phyloP scores from a whole-genome alignment of 2,113 vertebrate species.

The Mesoclemmys tuberculata region DNA sequence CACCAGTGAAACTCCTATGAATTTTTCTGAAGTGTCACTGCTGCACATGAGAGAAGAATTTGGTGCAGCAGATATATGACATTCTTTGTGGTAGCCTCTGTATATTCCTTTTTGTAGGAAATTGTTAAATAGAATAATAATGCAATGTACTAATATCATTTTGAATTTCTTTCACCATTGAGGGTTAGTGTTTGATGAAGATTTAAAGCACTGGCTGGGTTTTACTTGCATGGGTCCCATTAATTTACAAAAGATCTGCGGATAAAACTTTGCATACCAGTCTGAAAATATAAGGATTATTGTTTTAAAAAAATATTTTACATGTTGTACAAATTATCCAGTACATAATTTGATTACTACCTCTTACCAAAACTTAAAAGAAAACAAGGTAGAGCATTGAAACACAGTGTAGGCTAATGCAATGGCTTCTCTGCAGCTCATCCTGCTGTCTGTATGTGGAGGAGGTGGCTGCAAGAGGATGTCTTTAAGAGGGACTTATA shows the following conservation, averaged over 20 bases:
- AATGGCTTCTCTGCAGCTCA: not conserved
- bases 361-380: not conserved
- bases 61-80: not conserved
- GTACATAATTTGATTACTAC: not conserved
- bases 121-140: not conserved
- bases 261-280: not conserved
- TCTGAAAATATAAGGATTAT: not conserved
- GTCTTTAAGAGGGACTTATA: not conserved
- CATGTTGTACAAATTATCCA: not conserved
- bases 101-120: not conserved
- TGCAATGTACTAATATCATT: not conserved
- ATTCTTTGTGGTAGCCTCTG: not conserved
- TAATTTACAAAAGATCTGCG: not conserved
- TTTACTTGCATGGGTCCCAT: not conserved
- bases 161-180: not conserved
- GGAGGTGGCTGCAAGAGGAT: not conserved
- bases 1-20: slow-evolving; percentile 6
- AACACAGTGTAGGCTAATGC: not conserved
- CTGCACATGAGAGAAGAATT: slow-evolving; percentile 8
- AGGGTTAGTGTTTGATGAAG: not conserved
- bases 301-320: not conserved
- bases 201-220: not conserved
- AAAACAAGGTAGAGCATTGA: not conserved
- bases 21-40: not conserved
- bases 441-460: not conserved